Evolutionary conservation across 2,113 vertebrate species (phyloP), one percentile per base, ranked within the genome.

Genomic region (Calidris pygmaea): DNA sequence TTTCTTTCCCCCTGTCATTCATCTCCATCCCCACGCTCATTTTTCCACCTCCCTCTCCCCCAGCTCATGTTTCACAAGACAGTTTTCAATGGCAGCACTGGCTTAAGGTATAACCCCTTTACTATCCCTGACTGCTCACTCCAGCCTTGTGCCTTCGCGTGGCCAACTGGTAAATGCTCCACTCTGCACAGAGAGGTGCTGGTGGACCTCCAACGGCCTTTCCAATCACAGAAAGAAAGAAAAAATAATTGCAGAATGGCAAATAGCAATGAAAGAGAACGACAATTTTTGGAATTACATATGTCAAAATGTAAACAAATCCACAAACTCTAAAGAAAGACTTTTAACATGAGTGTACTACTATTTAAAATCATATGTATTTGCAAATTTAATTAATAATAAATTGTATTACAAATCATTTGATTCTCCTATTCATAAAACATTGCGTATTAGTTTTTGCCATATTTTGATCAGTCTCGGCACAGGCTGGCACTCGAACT

Each of bases 241-340:
- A 85, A 76, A 55, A 52, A 60, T 23, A 76, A 26, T 3, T 50
- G 75, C 29, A 83, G 52, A 67, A 73, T 21, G 55, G 59, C 45
- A 76, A 59, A 72, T 0, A 65, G 30, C 43, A 47, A 9, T 9
- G 29, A 71, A 78, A 63, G 37, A 19, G 24, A 21, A 74, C 27
- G 3, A 66, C 0, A 0, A 35, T 32, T 58, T 55, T 37, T 45
- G 47, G 75, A 75, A 39, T 79, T 2, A 20, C 0, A 0, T 6
- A 14, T 19, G 35, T 53, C 50, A 45, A 85, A 63, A 78, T 48
- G 19, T 34, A 53, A 88, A 79, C 9, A 55, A 52, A 58, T n/a
- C 14, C 17, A 53, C 22, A 71, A 24, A 79, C 50, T 15, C 39
- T 43, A 59, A 37, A 34, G 37, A 47, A 52, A 63, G 35, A 12